Evolutionary conservation across 2,113 vertebrate genomes (phyloP), one percentile per base, ranked within the genome.

Genomic region (Hyperopisus bebe): DNA sequence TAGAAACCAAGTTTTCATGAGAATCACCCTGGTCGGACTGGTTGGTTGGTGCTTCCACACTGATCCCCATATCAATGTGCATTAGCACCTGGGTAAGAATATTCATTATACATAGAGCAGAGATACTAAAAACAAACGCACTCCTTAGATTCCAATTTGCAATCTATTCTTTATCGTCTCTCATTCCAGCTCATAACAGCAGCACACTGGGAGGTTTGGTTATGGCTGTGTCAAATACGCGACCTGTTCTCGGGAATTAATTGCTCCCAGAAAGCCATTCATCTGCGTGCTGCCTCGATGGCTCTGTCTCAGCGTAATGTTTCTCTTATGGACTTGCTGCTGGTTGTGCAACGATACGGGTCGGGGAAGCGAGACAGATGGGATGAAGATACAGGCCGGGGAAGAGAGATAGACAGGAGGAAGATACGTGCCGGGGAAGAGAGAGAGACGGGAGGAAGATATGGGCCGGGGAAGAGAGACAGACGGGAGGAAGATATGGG

Each of bases 301-400:
- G 24, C 8, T 24, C 24, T 7, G 0, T n/a, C 6, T 27, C 2
- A 7, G 6, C 44, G 0, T 58, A 5, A 9, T 6, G 50, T 82
- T 58, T 21, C 35, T 46, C 88, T 58, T 62, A 24, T n/a, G 35
- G 35, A 53, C 53, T 39, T 84, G 9, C 5, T 15, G 21, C 50
- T 44, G 77, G 39, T 35, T 44, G 5, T 87, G 62, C 77, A 62
- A n/a, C 0, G 58, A 62, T 27, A 3, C 1, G 35, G 82, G 90
- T 44, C 77, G 88, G 86, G 58, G 66, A 39, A 7, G 47, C 86
- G 88, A 84, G n/a, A 86, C 91, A 91, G 91, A 89, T 90, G 91
- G 87, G 90, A 89, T 77, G 21, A 58, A n/a, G 55, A 58, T 58
- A 21, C 21, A 0, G 55, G 55, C 1, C 21, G 21, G 5, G 51